Base-by-base conservation (phyloP, 2,113 vertebrate species). In the Chauna torquata region DNA sequence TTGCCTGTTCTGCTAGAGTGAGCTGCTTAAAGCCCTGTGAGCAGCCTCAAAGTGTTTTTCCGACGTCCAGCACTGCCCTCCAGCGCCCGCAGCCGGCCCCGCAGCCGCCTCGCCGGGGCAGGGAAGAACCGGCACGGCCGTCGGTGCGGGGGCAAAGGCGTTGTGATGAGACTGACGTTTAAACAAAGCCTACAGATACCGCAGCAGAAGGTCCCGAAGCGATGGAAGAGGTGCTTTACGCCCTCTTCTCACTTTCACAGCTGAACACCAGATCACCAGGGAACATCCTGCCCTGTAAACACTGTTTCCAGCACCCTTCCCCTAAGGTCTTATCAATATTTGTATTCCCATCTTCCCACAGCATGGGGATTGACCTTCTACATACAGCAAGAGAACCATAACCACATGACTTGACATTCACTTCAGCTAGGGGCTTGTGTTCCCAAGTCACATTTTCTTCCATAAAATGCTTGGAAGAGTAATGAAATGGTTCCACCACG, bases 31-130 rank as follows among this genome's bases (percentile, higher is more conserved):
- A 4, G 44, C 44, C 0, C 36, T 1, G 16, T 0, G 0, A 1
- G 52, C 23, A 0, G 11, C 11, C 42, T 6, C 18, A 1, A 1
- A 2, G 17, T 0, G 30, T 8, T 55, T 36, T 3, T 57, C 57
- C 61, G 49, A 28, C 28, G 38, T 44, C 4, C 88, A 70, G 83
- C 61, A 94, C 91, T 96, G 97, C 97, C 97, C 93, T 86, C 97
- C 85, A 95, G 95, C 71, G 96, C 80, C 52, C 30, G 34, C 27
- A 27, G 27, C 62, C 27, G 11, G 38, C 62, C 11, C 27, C n/a
- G n/a, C n/a, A n/a, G n/a, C n/a, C n/a, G n/a, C n/a, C n/a, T n/a
- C n/a, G n/a, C n/a, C n/a, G n/a, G n/a, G n/a, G n/a, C n/a, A n/a
- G n/a, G n/a, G n/a, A n/a, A n/a, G n/a, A n/a, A n/a, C n/a, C n/a